A percentile compares a stretch with the other conserved stretches of the same genome.
Conservation (phyloP, 2,888 invertebrate genomes). For the Pycnomerus fuliginosus region DNA sequence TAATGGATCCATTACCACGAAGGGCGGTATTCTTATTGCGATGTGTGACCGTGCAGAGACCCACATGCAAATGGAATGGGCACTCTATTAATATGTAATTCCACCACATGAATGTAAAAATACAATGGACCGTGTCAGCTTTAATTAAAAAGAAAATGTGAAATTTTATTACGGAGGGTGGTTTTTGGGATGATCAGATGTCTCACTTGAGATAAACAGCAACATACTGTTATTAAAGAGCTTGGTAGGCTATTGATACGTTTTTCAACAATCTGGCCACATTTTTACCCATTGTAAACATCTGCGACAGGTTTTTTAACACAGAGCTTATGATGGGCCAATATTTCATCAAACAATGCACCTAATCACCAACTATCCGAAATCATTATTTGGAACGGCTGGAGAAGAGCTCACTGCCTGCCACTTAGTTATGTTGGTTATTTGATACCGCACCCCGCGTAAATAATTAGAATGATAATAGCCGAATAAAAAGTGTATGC, state of each 20-base stretch:
- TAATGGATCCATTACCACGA: conserved; percentile 50
- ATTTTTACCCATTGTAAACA: conserved; percentile 49
- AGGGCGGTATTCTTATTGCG: conserved; percentile 40
- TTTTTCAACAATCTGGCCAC: conserved; percentile 50
- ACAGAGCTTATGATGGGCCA: conserved; percentile 43
- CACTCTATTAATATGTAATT: conserved; percentile 41
- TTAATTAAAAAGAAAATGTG: too few species aligned
- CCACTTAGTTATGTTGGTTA: conserved; percentile 54
- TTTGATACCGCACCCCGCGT: conserved; percentile 48
- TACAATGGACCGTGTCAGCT: too few species aligned
- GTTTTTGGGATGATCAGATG: too few species aligned
- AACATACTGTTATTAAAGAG: too few species aligned
- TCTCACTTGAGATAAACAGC: too few species aligned
- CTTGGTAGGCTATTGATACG: conserved; percentile 31
- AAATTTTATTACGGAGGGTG: too few species aligned
- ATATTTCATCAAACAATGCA: conserved; percentile 47
- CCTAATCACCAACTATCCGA: conserved; percentile 41
- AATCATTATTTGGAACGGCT: conserved; percentile 40
- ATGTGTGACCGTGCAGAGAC: conserved; percentile 40
- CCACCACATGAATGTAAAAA: conserved; percentile 1
- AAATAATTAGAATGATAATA: conserved; percentile 56
- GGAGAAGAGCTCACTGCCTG: conserved; percentile 39
- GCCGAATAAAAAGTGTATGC: conserved; percentile 52
- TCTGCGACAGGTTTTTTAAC: conserved; percentile 51
- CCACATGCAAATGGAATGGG: conserved; percentile 44